These are phyloP conservation scores for Acanthochromis polyacanthus DNA, from an alignment of 2,113 vertebrate genomes.

Conservation along the genomic window DNA sequence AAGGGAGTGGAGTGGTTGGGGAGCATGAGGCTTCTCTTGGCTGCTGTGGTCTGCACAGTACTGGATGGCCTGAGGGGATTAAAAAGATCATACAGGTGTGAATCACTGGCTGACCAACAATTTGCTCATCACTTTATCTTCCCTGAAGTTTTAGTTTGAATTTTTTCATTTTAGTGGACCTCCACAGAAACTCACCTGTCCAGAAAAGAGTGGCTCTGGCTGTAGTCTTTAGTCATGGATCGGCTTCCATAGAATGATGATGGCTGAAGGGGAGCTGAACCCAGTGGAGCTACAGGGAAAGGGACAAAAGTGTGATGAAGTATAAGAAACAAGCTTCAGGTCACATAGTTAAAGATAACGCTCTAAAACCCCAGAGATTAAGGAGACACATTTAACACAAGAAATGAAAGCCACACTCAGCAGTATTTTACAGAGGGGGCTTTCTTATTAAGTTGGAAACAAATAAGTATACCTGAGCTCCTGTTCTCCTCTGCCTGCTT, in stretches of 20 bases:
- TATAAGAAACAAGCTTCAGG: background rate
- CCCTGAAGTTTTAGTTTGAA: too few species aligned
- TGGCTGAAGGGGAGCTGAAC: slow-evolving; percentile 91
- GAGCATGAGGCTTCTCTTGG: slow-evolving; percentile 93
- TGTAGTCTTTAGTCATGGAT: slow-evolving; percentile 90
- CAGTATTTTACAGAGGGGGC: background rate
- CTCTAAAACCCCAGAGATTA: background rate
- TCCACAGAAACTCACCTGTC: slow-evolving; percentile 87
- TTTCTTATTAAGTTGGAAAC: background rate
- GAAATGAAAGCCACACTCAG: background rate
- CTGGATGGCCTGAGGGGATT: slow-evolving; percentile 82
- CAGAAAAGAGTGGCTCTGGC: slow-evolving; percentile 87
- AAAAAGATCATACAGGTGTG: background rate
- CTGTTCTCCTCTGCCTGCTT: slow-evolving; percentile 94
- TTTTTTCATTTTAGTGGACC: background rate
- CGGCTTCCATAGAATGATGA: slow-evolving; percentile 94
- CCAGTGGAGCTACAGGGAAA: slow-evolving; percentile 82
- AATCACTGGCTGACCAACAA: background rate
- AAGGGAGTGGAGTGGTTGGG: slow-evolving; percentile 94
- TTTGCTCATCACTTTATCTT: background rate
- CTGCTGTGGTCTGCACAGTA: slow-evolving; percentile 85
- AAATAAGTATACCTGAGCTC: slow-evolving; percentile 84
- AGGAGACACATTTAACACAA: background rate
- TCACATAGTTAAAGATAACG: background rate
- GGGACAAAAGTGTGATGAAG: background rate